Base-by-base conservation (phyloP, 2,113 vertebrate species). In the Burhinus oedicnemus region DNA sequence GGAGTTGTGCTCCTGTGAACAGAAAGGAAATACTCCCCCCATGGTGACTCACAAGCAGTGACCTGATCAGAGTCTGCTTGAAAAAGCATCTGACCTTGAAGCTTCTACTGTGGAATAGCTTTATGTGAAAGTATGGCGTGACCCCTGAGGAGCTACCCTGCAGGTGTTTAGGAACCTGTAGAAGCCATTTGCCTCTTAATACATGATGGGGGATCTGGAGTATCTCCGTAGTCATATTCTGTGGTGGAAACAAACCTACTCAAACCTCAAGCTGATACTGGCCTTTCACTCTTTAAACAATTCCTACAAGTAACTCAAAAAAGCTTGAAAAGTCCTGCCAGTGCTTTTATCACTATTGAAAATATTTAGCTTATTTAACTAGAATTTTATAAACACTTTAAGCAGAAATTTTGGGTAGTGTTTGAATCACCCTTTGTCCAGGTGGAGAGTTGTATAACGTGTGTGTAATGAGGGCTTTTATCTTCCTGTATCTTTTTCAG, bases 81-180 rank as follows among this genome's bases (percentile, higher is more conserved):
- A 75, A 93, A 91, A 94, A 86, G 26, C 55, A 23, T 83, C 76
- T 96, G 96, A 93, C 95, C 92, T 97, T 96, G 85, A 93, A 89
- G 79, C 29, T 95, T 90, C 75, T 93, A 6, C 42, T 76, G 49
- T 60, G 76, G 68, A 93, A 75, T 18, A 62, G 45, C 52, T 95
- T 87, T 45, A n/a, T 36, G 42, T 80, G 64, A 9, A 94, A 76
- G 60, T 51, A 57, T 57, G 79, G 49, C 40, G 62, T 76, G 81
- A 51, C 15, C 3, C 0, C 44, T 20, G 54, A 88, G 90, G 49
- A 97, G 34, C 44, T 80, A 65, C 49, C 34, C 38, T 91, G 91
- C 49, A 82, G 75, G 54, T 80, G 84, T 85, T 94, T 76, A 79
- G 66, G 84, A 80, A 52, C 57, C 47, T 87, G 65, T 47, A 87